These are phyloP conservation scores for Gastracanthus pulcherrimus DNA, from an alignment of 2,888 invertebrate genomes.

Conservation along the genomic window DNA sequence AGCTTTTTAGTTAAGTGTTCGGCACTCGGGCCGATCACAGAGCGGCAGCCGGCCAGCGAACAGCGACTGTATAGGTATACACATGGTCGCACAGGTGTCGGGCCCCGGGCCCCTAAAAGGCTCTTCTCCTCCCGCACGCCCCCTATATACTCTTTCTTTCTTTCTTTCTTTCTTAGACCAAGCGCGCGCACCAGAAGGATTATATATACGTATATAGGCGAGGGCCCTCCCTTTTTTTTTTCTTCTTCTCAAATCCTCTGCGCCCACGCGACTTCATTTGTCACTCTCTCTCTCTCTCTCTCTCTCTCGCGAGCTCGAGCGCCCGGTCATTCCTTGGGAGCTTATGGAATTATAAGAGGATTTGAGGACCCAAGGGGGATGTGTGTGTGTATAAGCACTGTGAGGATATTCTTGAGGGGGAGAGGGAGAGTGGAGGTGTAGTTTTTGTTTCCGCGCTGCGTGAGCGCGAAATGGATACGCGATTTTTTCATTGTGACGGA, in stretches of 20 bases:
- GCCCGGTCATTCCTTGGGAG: no score
- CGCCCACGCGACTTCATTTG: constrained; percentile 53
- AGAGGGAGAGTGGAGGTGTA: no score
- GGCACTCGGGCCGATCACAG: constrained; percentile 62
- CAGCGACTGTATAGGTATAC: no score
- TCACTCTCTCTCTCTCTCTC: constrained; percentile 44
- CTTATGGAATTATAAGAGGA: constrained; percentile 52
- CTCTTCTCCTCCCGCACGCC: constrained; percentile 16
- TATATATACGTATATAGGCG: no score
- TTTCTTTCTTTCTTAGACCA: not conserved
- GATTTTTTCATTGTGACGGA: no score
- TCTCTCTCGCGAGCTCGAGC: no score
- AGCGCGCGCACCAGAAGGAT: no score
- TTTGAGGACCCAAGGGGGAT: not conserved
- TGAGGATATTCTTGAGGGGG: no score
- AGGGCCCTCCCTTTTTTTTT: no score
- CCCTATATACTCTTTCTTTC: constrained; percentile 16
- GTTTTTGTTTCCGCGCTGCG: not conserved
- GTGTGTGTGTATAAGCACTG: no score
- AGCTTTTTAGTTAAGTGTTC: constrained; percentile 73
- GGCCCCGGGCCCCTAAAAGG: constrained; percentile 57
- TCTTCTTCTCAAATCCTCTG: constrained; percentile 48
- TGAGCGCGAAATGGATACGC: constrained; percentile 23
- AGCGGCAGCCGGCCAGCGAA: constrained; percentile 18
- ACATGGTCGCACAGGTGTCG: constrained; percentile 70